Base-by-base conservation (phyloP, 2,797 vertebrate genomes). In the Enteromius paludinosus region DNA sequence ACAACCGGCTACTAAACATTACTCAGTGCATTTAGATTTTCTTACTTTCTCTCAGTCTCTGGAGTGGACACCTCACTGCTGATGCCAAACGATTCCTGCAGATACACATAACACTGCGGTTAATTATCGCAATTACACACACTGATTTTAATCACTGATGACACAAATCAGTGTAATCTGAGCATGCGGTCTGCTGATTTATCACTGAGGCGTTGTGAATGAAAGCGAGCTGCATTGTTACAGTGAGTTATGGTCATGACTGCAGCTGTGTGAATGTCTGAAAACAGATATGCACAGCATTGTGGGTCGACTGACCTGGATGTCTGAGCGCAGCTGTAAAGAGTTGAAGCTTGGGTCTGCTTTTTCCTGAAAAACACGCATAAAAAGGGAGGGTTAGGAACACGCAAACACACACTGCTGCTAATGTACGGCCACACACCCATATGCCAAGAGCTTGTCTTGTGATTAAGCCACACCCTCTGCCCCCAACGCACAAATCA, bases 31-130 rank as follows among this genome's bases (percentile, higher is more conserved):
- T 75, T 56, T 43, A 18, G 3, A 8, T 23, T 72, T 45, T 94
- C 97, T 92, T 97, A 99, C 98, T 97, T 98, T 94, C 96, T 96
- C 90, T 98, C 98, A 0, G 94, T 95, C 92, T 99, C 97, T n/a
- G 98, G 98, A 14, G 97, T 99, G 86, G 98, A 98, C 6, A 95
- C 93, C 0, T 95, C 91, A 71, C 97, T 99, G 91, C 95, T 97
- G 90, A 98, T 96, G 85, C 96, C 97, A 80, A 97, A 92, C 0
- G 97, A 97, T 88, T 99, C 97, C 98, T 99, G 94, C 65, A 74
- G 86, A 89, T 2, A 82, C 18, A 81, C 35, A 74, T 17, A 54
- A 28, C 74, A 79, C 43, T 43, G n/a, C 9, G 38, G 5, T 83
- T 74, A 84, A 14, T 68, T 45, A 85, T 9, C 56, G 71, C 23